These are phyloP conservation scores for Enteromius paludinosus DNA, from an alignment of 2,797 vertebrate species.

Conservation along the genomic window DNA sequence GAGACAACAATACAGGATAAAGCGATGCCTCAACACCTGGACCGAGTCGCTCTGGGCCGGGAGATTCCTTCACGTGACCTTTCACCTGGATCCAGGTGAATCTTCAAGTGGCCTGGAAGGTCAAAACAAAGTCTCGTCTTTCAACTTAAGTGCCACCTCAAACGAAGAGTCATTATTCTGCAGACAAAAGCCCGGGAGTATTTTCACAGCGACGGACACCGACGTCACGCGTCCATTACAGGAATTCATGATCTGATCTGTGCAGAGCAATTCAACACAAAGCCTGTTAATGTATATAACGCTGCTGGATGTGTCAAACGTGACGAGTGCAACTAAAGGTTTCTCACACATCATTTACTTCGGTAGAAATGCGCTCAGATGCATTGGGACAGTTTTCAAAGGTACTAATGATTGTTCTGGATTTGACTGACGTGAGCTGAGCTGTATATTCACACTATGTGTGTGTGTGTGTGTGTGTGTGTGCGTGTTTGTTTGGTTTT, in stretches of 20 bases:
- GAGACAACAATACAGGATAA: slow-evolving; percentile 18
- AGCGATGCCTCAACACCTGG: slow-evolving; percentile 38
- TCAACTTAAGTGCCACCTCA: slow-evolving; percentile 38
- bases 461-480: slow-evolving; percentile 49
- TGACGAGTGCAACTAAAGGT: slow-evolving; percentile 18
- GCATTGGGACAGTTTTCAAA: slow-evolving; percentile 31
- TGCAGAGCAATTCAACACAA: slow-evolving; percentile 1
- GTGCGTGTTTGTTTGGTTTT: slow-evolving; percentile 39
- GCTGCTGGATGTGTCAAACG: slow-evolving; percentile 37
- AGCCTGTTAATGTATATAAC: slow-evolving; percentile 24
- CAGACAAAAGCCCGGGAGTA: slow-evolving; percentile 26
- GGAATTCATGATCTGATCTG: neutral
- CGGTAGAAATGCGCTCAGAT: slow-evolving; percentile 26
- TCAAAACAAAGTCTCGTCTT: slow-evolving; percentile 36
- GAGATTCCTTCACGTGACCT: slow-evolving; percentile 23
- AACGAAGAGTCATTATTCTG: slow-evolving; percentile 37
- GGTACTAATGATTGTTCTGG: slow-evolving; percentile 47
- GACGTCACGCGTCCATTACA: neutral
- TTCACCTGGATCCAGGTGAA: slow-evolving; percentile 43
- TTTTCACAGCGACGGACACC: neutral
- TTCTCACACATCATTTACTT: slow-evolving; percentile 27
- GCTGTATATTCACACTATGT: slow-evolving; percentile 60
- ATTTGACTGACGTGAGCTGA: slow-evolving; percentile 44
- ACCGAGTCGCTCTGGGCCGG: slow-evolving; percentile 8
- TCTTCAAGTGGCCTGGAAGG: slow-evolving; percentile 38